These are phyloP conservation scores for Fratercula arctica DNA, from an alignment of 2,797 vertebrate species.

Conservation along the genomic window DNA sequence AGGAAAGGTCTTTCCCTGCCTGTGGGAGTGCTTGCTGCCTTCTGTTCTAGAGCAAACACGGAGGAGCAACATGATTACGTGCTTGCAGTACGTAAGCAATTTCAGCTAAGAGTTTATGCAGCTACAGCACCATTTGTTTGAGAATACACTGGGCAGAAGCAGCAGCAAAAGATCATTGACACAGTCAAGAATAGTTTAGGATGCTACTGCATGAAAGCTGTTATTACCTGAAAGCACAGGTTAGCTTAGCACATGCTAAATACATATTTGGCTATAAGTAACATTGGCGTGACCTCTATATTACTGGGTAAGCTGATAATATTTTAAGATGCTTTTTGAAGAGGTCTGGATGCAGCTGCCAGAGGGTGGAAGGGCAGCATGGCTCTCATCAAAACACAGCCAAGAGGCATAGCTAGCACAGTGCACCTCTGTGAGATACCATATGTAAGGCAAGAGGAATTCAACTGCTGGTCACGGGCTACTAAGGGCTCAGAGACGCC, in stretches of 20 bases:
- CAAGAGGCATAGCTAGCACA: background rate
- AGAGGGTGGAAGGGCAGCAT: background rate
- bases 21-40: background rate
- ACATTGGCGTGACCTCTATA: background rate
- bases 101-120: background rate
- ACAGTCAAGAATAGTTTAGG: background rate
- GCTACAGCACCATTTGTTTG: background rate
- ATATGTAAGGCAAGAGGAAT: background rate
- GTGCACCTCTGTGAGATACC: background rate
- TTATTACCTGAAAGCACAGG: background rate
- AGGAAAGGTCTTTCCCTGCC: background rate
- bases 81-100: background rate
- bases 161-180: background rate
- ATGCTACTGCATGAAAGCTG: background rate
- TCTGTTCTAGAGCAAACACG: background rate
- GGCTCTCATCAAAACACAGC: background rate
- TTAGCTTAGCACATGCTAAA: background rate
- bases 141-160: background rate
- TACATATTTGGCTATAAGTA: background rate
- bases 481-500: background rate
- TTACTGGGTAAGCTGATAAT: background rate
- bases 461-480: background rate
- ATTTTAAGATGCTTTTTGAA: constrained; percentile 29
- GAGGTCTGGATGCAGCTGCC: background rate
- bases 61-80: background rate